Conservation (phyloP, 1,140 invertebrate species). For the silkworm (Bombyx mori) region ASM3026992v2 NC_085109.1:10174001-10174500, state of each 20-base stretch:
- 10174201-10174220: conserved; percentile 13
- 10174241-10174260: conserved; percentile 1
- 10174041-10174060: conserved; percentile 61
- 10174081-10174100: conserved; percentile 70
- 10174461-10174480: conserved; percentile 68
- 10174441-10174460: conserved; percentile 71
- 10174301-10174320: conserved; percentile 8
- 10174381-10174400: conserved; percentile 68
- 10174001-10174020: conserved; percentile 53
- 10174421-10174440: conserved; percentile 61
- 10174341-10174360: conserved; percentile 12
- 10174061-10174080: conserved; percentile 56
- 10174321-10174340: conserved; percentile 21
- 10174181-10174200: conserved; percentile 12
- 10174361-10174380: conserved; percentile 67
- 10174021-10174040: conserved; percentile 68
- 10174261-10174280: too few species aligned
- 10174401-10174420: conserved; percentile 63
- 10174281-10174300: too few species aligned
- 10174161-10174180: conserved; percentile 38
- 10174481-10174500: conserved; percentile 55
- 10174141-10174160: conserved; percentile 65
- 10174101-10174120: conserved; percentile 71
- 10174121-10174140: conserved; percentile 67
- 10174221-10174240: conserved; percentile 12